Evolutionary conservation across 2,888 invertebrate genomes (phyloP).

Genomic region (Chloroclysta siterata): DNA sequence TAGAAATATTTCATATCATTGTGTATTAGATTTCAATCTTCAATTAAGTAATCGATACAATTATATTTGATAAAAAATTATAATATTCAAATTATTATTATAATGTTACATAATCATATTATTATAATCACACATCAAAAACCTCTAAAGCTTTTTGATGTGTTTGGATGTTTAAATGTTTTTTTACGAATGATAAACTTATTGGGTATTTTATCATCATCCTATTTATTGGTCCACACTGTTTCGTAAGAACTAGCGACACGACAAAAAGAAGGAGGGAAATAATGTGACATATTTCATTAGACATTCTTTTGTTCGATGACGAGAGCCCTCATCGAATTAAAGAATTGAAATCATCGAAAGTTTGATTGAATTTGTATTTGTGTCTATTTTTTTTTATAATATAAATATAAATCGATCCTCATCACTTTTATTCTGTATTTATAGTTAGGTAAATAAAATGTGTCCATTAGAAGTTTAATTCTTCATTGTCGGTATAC

Average conservation of each 20-base stretch:
- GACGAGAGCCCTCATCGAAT: constrained; percentile 18
- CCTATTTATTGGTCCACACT: too few species aligned
- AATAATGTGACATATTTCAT: neutral
- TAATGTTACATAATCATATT: neutral
- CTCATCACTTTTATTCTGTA: too few species aligned
- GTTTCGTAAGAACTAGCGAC: too few species aligned
- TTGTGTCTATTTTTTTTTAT: too few species aligned
- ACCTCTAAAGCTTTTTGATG: neutral
- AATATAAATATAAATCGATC: too few species aligned
- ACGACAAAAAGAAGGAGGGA: too few species aligned
- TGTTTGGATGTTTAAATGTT: neutral
- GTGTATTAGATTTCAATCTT: too few species aligned
- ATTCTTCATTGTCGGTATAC: constrained; percentile 17
- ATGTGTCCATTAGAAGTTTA: constrained; percentile 21
- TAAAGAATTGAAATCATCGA: constrained; percentile 2
- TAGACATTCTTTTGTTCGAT: constrained; percentile 12
- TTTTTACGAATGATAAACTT: neutral
- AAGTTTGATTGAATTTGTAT: neutral
- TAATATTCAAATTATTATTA: too few species aligned
- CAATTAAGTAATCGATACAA: too few species aligned
- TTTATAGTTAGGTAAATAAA: constrained; percentile 5
- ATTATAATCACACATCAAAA: neutral
- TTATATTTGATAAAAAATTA: too few species aligned
- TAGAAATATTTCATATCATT: neutral
- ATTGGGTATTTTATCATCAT: too few species aligned